Evolutionary conservation across 1,140 invertebrate species (phyloP).

Genomic region (Anastrepha ludens): DNA sequence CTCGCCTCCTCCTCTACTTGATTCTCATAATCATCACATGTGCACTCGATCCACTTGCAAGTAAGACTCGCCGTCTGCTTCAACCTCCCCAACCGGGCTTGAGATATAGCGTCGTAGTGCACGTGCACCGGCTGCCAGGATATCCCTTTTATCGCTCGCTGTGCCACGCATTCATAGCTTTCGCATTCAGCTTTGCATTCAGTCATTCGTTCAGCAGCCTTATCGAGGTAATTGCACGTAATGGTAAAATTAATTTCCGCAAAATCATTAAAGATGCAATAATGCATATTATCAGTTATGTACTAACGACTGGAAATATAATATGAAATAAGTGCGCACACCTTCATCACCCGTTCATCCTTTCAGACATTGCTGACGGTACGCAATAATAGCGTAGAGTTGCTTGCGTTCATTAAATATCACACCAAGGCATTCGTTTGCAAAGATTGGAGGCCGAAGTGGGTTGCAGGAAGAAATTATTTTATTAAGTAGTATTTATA

Average conservation of each 20-base stretch:
- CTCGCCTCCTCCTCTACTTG: not conserved
- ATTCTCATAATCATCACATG: conserved; percentile 26
- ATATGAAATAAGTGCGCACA: not conserved
- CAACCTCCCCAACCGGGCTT: not conserved
- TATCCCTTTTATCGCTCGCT: conserved; percentile 43
- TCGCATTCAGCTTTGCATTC: conserved; percentile 11
- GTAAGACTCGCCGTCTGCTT: not conserved
- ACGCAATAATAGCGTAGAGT: not conserved
- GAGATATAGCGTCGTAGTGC: not conserved
- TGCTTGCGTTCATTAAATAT: not conserved
- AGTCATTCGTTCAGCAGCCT: not conserved
- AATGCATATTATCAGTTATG: conserved; percentile 36
- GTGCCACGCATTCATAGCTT: conserved; percentile 4
- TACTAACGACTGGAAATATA: not conserved
- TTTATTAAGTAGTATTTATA: no score
- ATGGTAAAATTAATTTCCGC: conserved; percentile 51
- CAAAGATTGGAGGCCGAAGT: not conserved
- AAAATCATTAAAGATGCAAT: conserved; percentile 47
- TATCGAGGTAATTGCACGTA: conserved; percentile 48
- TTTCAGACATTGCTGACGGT: not conserved
- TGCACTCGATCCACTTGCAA: not conserved
- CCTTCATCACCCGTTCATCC: not conserved
- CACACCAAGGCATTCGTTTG: not conserved
- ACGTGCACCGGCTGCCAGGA: conserved; percentile 49
- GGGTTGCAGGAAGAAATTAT: not conserved